Percentiles rank a stretch among this genome's conserved stretches.
Conservation (phyloP, 2,113 vertebrate genomes). For the Synchiropus splendidus region DNA sequence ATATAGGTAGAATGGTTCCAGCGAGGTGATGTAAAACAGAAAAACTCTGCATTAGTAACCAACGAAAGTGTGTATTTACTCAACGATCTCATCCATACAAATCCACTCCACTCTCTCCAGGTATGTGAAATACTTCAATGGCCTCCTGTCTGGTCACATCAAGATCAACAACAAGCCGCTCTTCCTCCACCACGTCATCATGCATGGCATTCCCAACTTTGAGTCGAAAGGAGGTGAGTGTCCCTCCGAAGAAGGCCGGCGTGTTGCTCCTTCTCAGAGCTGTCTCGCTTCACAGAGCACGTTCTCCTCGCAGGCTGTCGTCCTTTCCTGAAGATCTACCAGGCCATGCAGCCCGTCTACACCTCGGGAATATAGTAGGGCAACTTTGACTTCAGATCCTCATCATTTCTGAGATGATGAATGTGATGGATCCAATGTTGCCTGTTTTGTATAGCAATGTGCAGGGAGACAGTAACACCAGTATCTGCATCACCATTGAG, state of each 20-base stretch:
- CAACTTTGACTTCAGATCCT: constrained; percentile 4
- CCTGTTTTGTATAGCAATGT: constrained; percentile 71
- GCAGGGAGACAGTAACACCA: constrained; percentile 91
- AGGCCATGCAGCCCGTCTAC: constrained; percentile 97
- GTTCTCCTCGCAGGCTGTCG: constrained; percentile 76
- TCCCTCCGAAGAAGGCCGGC: background rate
- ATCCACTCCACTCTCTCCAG: constrained; percentile 48
- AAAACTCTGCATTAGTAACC: too few species aligned
- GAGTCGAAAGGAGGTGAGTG: constrained; percentile 88
- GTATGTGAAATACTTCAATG: constrained; percentile 94
- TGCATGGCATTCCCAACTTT: constrained; percentile 97
- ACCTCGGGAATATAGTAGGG: constrained; percentile 97
- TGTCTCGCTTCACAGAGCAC: background rate
- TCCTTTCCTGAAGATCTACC: constrained; percentile 98
- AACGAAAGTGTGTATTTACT: too few species aligned
- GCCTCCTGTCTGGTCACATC: constrained; percentile 89
- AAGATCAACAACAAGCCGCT: constrained; percentile 99
- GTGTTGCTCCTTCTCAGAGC: background rate
- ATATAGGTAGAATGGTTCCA: too few species aligned
- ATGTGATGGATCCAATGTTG: background rate
- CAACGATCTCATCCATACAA: too few species aligned
- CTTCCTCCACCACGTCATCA: constrained; percentile 96
- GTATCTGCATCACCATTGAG: constrained; percentile 96
- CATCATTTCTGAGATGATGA: background rate
- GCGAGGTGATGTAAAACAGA: constrained; percentile 5